Percentiles rank a stretch among this genome's conserved stretches.
Conservation (phyloP, 2,888 invertebrate genomes). For the Chrysolina oricalcia region DNA sequence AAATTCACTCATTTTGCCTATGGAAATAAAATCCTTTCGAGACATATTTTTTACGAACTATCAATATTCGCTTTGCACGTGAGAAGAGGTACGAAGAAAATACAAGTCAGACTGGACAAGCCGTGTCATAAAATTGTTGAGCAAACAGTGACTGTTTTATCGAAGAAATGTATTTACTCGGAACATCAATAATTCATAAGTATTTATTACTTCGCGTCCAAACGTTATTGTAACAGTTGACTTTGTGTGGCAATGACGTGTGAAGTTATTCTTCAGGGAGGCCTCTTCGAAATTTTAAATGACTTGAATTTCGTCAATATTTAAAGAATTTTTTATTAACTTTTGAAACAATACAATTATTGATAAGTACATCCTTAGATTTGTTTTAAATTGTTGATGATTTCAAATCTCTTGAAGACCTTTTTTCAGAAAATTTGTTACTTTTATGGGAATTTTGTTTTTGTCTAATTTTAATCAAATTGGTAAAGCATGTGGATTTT, state of each 20-base stretch:
- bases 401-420: too few relatives aligned
- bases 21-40: not conserved
- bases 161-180: conserved; percentile 51
- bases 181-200: conserved; percentile 57
- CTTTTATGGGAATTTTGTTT: too few relatives aligned
- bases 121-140: conserved; percentile 51
- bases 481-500: too few relatives aligned
- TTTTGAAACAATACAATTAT: too few relatives aligned
- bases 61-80: conserved; percentile 5
- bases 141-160: conserved; percentile 54
- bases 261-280: conserved; percentile 17
- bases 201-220: conserved; percentile 34
- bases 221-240: conserved; percentile 35
- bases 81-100: conserved; percentile 27
- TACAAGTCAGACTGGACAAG: conserved; percentile 34
- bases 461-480: too few relatives aligned
- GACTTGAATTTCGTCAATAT: too few relatives aligned
- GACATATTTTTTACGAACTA: not conserved
- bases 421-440: too few relatives aligned
- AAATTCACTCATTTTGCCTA: too few relatives aligned
- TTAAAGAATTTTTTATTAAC: too few relatives aligned
- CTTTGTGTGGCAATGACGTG: conserved; percentile 27
- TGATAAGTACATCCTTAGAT: too few relatives aligned
- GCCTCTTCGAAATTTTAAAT: not conserved
- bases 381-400: too few relatives aligned